Evolutionary conservation across 2,113 vertebrate species (phyloP).

Genomic region (Lutjanus erythropterus): DNA sequence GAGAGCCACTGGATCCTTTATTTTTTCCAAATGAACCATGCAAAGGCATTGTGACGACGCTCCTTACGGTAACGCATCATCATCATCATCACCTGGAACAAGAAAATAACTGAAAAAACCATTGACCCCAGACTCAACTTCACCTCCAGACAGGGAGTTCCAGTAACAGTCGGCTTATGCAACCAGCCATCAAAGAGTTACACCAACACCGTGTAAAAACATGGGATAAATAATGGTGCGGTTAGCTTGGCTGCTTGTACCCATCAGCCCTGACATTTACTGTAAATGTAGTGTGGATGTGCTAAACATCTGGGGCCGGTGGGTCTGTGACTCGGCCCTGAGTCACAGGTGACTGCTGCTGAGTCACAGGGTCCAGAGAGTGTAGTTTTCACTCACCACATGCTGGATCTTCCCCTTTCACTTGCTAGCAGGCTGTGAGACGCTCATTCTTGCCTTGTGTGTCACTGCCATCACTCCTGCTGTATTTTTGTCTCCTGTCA

Average conservation of each 20-base stretch:
- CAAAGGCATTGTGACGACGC: background rate
- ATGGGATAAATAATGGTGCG: slow-evolving; percentile 31
- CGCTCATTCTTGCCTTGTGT: slow-evolving; percentile 41
- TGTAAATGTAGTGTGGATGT: slow-evolving; percentile 67
- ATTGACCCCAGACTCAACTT: slow-evolving; percentile 34
- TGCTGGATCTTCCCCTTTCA: slow-evolving; percentile 32
- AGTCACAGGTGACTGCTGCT: slow-evolving; percentile 76
- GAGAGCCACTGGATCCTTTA: background rate
- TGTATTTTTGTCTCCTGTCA: background rate
- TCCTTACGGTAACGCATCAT: background rate
- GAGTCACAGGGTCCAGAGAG: slow-evolving; percentile 67
- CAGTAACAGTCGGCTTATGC: slow-evolving; percentile 58
- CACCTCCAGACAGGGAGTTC: slow-evolving; percentile 38
- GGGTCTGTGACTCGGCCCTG: slow-evolving; percentile 61
- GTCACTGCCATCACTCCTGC: slow-evolving; percentile 36
- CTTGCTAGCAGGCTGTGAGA: slow-evolving; percentile 25
- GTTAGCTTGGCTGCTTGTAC: slow-evolving; percentile 34
- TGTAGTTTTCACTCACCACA: slow-evolving; percentile 25
- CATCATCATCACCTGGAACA: background rate
- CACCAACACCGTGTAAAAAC: background rate
- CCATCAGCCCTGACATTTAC: slow-evolving; percentile 67
- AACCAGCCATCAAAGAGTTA: slow-evolving; percentile 38
- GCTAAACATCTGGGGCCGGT: slow-evolving; percentile 68
- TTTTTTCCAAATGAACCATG: background rate
- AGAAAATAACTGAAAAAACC: background rate